Conservation (phyloP, 2,113 vertebrate genomes). For the Cyanoderma ruficeps region DNA sequence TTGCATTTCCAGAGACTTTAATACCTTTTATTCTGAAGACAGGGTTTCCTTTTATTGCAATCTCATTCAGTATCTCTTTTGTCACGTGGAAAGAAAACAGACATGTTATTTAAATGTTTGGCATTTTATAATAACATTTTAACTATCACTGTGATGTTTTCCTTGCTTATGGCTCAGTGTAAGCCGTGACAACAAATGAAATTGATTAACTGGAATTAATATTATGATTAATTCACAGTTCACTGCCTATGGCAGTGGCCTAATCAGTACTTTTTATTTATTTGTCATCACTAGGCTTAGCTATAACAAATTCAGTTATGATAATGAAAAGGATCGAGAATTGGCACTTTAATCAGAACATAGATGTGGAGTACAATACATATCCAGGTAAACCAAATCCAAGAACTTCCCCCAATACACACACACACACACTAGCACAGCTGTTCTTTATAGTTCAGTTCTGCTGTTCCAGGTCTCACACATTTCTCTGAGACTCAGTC, state of each 20-base stretch:
- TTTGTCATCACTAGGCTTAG: neutral
- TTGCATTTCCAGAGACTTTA: neutral
- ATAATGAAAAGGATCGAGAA: neutral
- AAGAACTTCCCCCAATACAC: neutral
- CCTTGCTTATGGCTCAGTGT: neutral
- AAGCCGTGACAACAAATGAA: neutral
- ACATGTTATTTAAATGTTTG: neutral
- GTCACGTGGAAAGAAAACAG: neutral
- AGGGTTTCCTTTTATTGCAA: neutral
- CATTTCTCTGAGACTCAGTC: neutral
- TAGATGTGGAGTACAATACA: neutral
- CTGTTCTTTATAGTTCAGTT: neutral
- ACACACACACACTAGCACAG: fast-evolving
- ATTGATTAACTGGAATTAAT: constrained; percentile 9
- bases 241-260: neutral
- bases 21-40: neutral
- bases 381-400: neutral
- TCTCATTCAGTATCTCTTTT: neutral
- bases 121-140: neutral
- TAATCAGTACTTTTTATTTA: constrained; percentile 28
- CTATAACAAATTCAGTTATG: neutral
- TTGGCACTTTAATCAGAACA: neutral
- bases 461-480: neutral
- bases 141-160: neutral
- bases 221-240: neutral